Percentiles rank a stretch among this genome's conserved stretches.
phyloP scores from a whole-genome alignment of 1,140 invertebrate species.

The Leptinotarsa defecta region DNA sequence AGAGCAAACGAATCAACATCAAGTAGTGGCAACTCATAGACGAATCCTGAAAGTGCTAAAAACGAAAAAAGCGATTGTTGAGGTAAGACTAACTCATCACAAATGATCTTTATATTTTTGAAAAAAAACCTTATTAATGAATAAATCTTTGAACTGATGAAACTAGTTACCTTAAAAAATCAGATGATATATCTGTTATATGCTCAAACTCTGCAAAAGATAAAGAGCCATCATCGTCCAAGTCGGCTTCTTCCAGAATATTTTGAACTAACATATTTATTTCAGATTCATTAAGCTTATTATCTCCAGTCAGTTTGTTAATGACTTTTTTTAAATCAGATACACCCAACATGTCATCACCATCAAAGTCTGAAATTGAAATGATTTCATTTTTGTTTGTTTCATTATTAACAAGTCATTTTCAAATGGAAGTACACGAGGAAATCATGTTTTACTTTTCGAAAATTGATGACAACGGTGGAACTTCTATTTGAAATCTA shows the following conservation, averaged over 20 bases:
- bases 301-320: constrained; percentile 70
- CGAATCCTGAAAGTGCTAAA: constrained; percentile 28
- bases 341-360: constrained; percentile 86
- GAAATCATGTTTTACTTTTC: too few relatives aligned
- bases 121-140: neutral
- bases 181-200: constrained; percentile 89
- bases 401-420: too few relatives aligned
- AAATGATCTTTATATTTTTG: neutral
- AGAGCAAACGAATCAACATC: neutral
- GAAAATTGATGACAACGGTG: too few relatives aligned
- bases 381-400: neutral
- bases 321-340: constrained; percentile 75
- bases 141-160: neutral
- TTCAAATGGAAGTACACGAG: too few relatives aligned
- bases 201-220: constrained; percentile 95
- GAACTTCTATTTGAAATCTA: too few relatives aligned
- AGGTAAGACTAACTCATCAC: neutral
- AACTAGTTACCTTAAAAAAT: constrained; percentile 77
- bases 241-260: constrained; percentile 86
- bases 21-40: neutral
- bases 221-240: constrained; percentile 89
- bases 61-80: neutral
- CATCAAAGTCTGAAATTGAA: constrained; percentile 81
- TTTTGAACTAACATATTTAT: constrained; percentile 74
- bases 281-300: constrained; percentile 69